phyloP scores from a whole-genome alignment of 2,797 vertebrate genomes.

The Anas georgica region DNA sequence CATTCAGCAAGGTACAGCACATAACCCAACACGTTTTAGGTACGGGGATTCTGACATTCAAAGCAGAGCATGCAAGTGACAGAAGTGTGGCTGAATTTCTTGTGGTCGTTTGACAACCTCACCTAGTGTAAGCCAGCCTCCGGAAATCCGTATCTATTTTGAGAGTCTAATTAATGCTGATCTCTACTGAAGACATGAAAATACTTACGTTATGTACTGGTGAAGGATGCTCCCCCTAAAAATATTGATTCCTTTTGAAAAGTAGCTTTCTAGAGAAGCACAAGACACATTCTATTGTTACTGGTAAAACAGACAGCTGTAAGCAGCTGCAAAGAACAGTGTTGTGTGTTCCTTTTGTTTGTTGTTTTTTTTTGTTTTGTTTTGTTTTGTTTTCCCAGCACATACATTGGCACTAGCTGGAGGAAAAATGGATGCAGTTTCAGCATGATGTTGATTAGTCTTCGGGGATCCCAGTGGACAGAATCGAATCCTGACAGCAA shows the following conservation, averaged over 20 bases:
- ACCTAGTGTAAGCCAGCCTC: not conserved
- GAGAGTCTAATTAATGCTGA: not conserved
- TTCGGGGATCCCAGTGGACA: not conserved
- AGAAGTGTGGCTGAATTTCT: not conserved
- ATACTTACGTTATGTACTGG: fast-evolving
- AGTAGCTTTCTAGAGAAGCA: not conserved
- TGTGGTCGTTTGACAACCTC: not conserved
- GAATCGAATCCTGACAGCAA: not conserved
- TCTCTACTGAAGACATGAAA: not conserved
- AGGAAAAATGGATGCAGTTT: not conserved
- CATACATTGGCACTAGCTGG: not conserved
- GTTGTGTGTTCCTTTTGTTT: not conserved
- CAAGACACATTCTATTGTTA: not conserved
- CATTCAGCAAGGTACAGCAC: not conserved
- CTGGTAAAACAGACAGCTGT: not conserved
- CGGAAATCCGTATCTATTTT: not conserved
- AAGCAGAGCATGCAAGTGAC: not conserved
- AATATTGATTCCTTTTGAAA: not conserved
- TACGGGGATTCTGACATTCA: not conserved
- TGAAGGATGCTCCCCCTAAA: not conserved
- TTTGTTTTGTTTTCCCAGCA: not conserved
- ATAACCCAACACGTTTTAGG: not conserved
- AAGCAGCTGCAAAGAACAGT: not conserved
- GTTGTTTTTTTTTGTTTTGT: not conserved
- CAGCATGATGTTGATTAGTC: not conserved